Evolutionary conservation across 1,140 invertebrate species (phyloP).

Genomic region (Drosophila mauritiana): DNA sequence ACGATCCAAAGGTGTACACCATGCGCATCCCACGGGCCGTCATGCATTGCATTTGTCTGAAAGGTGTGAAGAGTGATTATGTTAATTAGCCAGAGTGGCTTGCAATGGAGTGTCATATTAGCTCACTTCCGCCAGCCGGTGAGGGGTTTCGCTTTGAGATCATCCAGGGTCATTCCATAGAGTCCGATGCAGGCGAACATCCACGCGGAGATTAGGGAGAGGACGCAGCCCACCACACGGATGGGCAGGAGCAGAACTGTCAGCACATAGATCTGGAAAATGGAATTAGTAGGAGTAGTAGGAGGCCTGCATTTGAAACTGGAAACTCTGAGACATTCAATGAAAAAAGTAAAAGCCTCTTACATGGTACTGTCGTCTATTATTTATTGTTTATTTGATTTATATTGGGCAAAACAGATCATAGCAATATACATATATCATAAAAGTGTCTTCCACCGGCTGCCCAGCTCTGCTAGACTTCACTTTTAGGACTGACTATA

Average conservation of each 20-base stretch:
- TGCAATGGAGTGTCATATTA: too few species aligned
- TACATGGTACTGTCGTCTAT: not conserved
- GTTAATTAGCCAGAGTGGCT: not conserved
- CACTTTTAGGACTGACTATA: constrained; percentile 11
- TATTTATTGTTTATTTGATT: not conserved
- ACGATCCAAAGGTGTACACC: constrained; percentile 92
- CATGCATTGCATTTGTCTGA: constrained; percentile 66
- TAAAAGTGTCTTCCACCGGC: constrained; percentile 1
- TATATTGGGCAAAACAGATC: not conserved
- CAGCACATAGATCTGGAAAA: constrained; percentile 91
- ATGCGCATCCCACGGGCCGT: constrained; percentile 86
- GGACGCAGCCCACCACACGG: constrained; percentile 90
- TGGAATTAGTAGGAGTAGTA: too few species aligned
- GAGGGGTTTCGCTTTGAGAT: constrained; percentile 90
- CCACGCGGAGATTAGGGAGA: constrained; percentile 92
- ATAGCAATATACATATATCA: constrained; percentile 4
- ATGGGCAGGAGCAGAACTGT: constrained; percentile 92
- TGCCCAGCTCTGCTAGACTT: not conserved
- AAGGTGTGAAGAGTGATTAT: not conserved
- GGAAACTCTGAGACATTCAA: too few species aligned
- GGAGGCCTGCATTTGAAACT: not conserved
- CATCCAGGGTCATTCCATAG: constrained; percentile 90
- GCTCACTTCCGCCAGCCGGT: constrained; percentile 93
- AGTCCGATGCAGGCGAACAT: constrained; percentile 91
- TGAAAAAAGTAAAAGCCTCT: too few species aligned